Evolutionary conservation across 1,140 invertebrate genomes (phyloP), one percentile per base, ranked within the genome.

Genomic region (Heliconius hewitsoni): DNA sequence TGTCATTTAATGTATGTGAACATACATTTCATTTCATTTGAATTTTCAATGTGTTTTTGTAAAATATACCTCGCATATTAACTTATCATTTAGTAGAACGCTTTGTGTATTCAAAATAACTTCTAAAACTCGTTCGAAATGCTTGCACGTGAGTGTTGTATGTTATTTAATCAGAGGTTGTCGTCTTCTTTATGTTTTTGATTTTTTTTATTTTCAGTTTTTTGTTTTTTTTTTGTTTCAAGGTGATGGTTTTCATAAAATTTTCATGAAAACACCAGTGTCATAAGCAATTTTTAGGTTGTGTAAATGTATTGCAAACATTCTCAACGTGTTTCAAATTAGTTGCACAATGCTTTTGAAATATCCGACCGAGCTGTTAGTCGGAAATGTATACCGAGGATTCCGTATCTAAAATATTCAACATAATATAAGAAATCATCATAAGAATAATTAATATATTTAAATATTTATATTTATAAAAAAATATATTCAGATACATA

Each of bases 231-330:
- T 16, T 71, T 37, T 71, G 9, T 23, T 71, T 52, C 13, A 77
- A 52, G 77, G 74, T 78, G 52, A 81, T 42, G 76, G 76, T 71
- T 46, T 71, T 71, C 30, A 71, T 71, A 19, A n/a, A 16, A 0
- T 30, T 76, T 70, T 42, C 37, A 66, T 70, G 37, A 70, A 70
- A 19, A 70, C 8, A 34, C 30, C 50, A 72, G 71, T 37, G 19
- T 72, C 60, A 76, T 52, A 60, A 81, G 76, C 77, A 84, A 77
- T 72, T 78, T 84, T 84, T 78, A 82, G 83, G 83, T 84, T 84
- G 83, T 84, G 83, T 80, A 82, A 84, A 83, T 80, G 75, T 55
- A 74, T 77, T 72, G 42, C 27, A 52, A 75, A 75, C 60, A 66
- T 66, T 66, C 23, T 66, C 60, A 75, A 75, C 11, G 60, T 46